phyloP scores from a whole-genome alignment of 2,797 vertebrate genomes.

The Platyrinchus mystaceus region DNA sequence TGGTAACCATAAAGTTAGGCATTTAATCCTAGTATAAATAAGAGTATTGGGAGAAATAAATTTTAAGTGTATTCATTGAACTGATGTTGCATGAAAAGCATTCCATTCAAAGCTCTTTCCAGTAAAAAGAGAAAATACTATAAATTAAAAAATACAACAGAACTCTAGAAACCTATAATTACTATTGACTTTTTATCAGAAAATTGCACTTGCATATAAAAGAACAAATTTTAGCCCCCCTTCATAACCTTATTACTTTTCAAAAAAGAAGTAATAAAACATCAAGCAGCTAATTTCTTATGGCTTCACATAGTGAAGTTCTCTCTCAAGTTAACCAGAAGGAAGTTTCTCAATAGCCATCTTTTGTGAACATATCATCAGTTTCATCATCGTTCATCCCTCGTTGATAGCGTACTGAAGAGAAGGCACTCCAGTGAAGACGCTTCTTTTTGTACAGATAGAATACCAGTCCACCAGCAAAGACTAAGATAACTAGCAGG shows the following conservation, averaged over 20 bases:
- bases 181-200: not conserved
- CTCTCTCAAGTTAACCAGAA: not conserved
- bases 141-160: not conserved
- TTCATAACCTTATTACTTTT: conserved; percentile 23
- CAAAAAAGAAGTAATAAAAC: conserved; percentile 28
- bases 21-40: conserved; percentile 3
- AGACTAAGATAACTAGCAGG: conserved; percentile 46
- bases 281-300: conserved; percentile 23
- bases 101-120: not conserved
- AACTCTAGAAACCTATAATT: not conserved
- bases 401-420: conserved; percentile 76
- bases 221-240: not conserved
- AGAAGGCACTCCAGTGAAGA: conserved; percentile 67
- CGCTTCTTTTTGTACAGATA: conserved; percentile 70
- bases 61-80: not conserved
- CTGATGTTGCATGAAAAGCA: not conserved
- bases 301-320: conserved; percentile 60
- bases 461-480: conserved; percentile 56
- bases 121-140: not conserved
- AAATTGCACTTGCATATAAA: conserved; percentile 49
- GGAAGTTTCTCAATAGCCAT: conserved; percentile 27
- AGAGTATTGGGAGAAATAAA: not conserved
- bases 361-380: conserved; percentile 63
- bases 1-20: not conserved
- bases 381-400: conserved; percentile 78